Evolutionary conservation across 1,140 invertebrate species (phyloP), one percentile per base, ranked within the genome.

Genomic region (Meloidogyne floridensis): DNA sequence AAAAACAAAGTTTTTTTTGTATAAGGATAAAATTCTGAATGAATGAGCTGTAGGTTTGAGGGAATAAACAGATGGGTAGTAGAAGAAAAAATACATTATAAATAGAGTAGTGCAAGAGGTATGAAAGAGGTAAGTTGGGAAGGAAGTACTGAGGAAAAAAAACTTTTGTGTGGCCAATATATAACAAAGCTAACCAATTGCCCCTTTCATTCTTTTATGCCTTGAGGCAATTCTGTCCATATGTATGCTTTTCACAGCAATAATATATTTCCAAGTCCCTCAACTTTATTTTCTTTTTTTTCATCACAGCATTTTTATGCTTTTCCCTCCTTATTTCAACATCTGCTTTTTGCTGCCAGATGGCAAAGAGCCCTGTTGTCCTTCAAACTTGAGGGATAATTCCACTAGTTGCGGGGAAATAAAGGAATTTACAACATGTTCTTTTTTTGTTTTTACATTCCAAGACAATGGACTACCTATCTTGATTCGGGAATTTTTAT

Each of bases 221-320:
- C 75, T 77, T 8, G 59, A 77, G 75, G 75, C 75, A 65, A 65
- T 77, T 54, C 75, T 54, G 47, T 69, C 51, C 75, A 69, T 10
- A 77, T 77, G 43, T 69, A 56, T 54, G 32, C 74, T 59, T 59
- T 59, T 43, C 74, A 53, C 74, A n/a, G 18, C 69, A 69, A 9
- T 32, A 32, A 32, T 78, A 18, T 56, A 3, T 78, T 79, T 42
- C 47, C 77, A 56, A 3, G 15, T 42, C n/a, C 42, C 18, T 72
- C 77, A 32, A 53, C 7, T 53, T 43, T 51, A 9, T 76, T 79
- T 71, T 43, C 20, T n/a, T 77, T 69, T 79, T 74, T 79, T 15
- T 43, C 77, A 79, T 79, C 77, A 18, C n/a, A 79, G 75, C 51
- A 79, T 79, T 56, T 77, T 77, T 47, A 54, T 43, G 13, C 53